Base-by-base conservation (phyloP, 2,113 vertebrate genomes). In the Toxotes chatareus region DNA sequence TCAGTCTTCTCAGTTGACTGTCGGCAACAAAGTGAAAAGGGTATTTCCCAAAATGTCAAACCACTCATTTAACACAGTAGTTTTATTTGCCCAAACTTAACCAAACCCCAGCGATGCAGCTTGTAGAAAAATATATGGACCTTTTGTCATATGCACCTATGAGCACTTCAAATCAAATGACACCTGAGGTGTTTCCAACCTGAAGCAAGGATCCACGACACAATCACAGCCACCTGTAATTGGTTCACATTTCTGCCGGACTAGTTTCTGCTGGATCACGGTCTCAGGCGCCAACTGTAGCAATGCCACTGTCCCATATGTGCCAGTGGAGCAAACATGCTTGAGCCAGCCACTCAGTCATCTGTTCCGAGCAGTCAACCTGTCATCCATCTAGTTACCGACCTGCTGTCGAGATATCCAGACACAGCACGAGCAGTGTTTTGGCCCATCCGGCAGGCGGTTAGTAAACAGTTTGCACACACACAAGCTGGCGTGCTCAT, bases 271-370 rank as follows among this genome's bases (percentile, higher is more conserved):
- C n/a, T 11, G 44, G 17, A 49, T 32, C 16, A 36, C 16, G 23
- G 13, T 32, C 51, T 77, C 53, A 47, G 19, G 7, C 40, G 47
- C 27, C 55, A 74, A 63, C 56, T 62, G 44, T 46, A 44, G 3
- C 56, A 65, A 44, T 7, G 34, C 51, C 27, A 6, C 49, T 6
- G 40, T 61, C 65, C 75, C 31, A 86, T 84, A 44, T 92, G 88
- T 90, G 87, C 86, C 82, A 90, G 79, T 79, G 63, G 85, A 76
- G 71, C 83, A 86, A 83, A 79, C 79, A 66, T 38, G n/a, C 56
- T 23, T 47, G 53, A 78, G 68, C 65, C 61, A 78, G 55, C 42
- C 38, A 53, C 70, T 76, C 66, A 19, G 82, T 86, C 82, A 88
- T 86, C 86, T 83, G 85, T 65, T 83, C 31, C 0, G 1, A 61